Conservation (phyloP, 1,140 invertebrate species). For the Philopotamus ludificatus region DNA sequence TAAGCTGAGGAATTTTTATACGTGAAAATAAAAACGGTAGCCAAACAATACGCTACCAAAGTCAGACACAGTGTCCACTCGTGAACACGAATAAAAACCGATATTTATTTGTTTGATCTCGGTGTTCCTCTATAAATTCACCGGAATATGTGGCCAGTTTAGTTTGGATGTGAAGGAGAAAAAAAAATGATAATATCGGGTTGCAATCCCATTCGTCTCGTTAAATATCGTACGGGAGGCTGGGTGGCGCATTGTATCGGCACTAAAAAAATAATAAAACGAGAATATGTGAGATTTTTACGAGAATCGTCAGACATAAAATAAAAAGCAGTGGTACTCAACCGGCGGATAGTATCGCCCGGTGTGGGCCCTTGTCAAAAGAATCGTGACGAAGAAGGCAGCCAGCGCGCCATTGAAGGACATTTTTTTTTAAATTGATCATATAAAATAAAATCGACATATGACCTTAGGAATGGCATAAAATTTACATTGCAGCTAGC, state of each 20-base stretch:
- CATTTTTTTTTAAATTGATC: too few relatives aligned
- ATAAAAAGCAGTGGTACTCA: too few relatives aligned
- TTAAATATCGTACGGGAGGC: conserved; percentile 3
- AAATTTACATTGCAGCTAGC: too few relatives aligned
- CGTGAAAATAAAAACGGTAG: conserved; percentile 27
- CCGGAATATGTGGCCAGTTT: neutral
- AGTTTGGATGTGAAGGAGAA: too few relatives aligned
- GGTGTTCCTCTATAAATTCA: conserved; percentile 20
- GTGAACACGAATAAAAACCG: conserved; percentile 29
- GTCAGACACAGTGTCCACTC: neutral
- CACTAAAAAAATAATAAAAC: neutral
- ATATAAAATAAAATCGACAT: too few relatives aligned
- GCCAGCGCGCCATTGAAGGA: too few relatives aligned
- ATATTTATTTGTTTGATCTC: conserved; percentile 28
- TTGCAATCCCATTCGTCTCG: conserved; percentile 37
- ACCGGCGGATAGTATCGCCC: too few relatives aligned
- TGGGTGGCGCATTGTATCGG: neutral
- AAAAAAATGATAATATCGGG: conserved; percentile 21
- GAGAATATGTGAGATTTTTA: too few relatives aligned
- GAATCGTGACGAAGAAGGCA: too few relatives aligned
- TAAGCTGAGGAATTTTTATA: neutral
- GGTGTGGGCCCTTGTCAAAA: too few relatives aligned
- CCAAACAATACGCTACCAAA: conserved; percentile 10
- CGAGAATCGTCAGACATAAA: too few relatives aligned
- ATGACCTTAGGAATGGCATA: too few relatives aligned